Evolutionary conservation across 2,888 invertebrate species (phyloP).

Genomic region (Rhodophaea formosa): DNA sequence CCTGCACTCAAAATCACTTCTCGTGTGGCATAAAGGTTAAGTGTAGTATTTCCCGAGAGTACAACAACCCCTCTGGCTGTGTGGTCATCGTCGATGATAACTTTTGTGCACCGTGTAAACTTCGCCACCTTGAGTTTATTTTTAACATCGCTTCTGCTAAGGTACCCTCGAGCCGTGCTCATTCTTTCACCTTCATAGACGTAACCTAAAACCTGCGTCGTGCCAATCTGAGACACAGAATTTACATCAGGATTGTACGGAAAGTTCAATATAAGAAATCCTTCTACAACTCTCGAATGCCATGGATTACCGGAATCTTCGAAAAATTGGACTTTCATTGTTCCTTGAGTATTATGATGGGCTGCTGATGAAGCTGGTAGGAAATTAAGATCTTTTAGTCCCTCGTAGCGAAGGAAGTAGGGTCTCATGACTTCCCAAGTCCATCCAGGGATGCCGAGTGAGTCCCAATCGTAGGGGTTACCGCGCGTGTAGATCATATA

Average conservation of each 20-base stretch:
- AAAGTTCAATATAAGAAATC: constrained; percentile 41
- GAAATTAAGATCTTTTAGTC: constrained; percentile 38
- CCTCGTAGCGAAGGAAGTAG: constrained; percentile 57
- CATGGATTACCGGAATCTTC: constrained; percentile 46
- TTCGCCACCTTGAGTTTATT: constrained; percentile 43
- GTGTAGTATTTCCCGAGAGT: constrained; percentile 20
- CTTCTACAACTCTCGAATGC: constrained; percentile 44
- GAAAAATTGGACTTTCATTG: constrained; percentile 47
- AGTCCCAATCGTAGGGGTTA: constrained; percentile 47
- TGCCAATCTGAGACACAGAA: constrained; percentile 53
- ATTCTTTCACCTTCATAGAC: constrained; percentile 49
- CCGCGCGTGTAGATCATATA: constrained; percentile 63
- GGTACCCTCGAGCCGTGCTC: constrained; percentile 53
- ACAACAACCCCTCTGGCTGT: constrained; percentile 48
- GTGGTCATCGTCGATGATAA: constrained; percentile 46
- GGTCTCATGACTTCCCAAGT: constrained; percentile 51
- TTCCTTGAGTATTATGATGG: constrained; percentile 55
- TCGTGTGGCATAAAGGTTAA: constrained; percentile 41
- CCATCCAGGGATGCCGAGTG: constrained; percentile 50
- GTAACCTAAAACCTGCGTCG: constrained; percentile 46
- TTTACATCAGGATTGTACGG: constrained; percentile 54
- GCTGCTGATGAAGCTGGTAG: constrained; percentile 47
- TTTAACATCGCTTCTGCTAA: constrained; percentile 40
- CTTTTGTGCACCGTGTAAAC: constrained; percentile 44
- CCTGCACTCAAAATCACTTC: constrained; percentile 63